Base-by-base conservation (phyloP, 1,140 invertebrate species). In the Glossosoma conforme region DNA sequence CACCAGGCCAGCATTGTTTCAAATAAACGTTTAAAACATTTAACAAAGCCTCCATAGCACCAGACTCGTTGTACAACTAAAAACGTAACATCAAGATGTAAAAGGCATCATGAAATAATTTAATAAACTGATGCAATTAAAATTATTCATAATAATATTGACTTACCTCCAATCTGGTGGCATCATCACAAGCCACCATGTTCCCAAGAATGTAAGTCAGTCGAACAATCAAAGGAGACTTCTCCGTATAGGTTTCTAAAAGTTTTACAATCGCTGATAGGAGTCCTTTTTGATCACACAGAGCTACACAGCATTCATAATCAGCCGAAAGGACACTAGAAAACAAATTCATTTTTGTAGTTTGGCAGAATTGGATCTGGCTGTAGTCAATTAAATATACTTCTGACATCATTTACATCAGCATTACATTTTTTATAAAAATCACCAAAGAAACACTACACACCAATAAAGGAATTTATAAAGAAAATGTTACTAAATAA, bases 171-270 rank as follows among this genome's bases (percentile, higher is more conserved):
- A 78, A 63, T 36, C 86, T 66, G 0, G 85, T 82, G 3, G 73
- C 67, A 30, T 87, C 80, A 60, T 79, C 79, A 50, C 80, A 81
- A 41, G 85, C 84, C 60, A 86, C 80, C 63, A 90, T 79, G 62
- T 91, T 89, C 15, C 87, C 87, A 14, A 91, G 71, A 54, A 85
- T 82, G 65, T 89, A 91, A 13, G 80, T 82, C 32, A 90, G 67
- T 2, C 87, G 69, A 17, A 91, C 81, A 20, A 88, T 75, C n/a
- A 77, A 70, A n/a, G 77, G 59, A 2, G 74, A 60, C 14, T 76
- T 70, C 24, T 77, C 65, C 3, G 67, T 68, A 53, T 68, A 70
- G 43, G 67, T 70, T 10, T 65, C 65, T 30, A 75, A 61, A 22
- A 76, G 71, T 14, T 69, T 68, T 18, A 78, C 50, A 20, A 78